A percentile compares a stretch with the other conserved stretches of the same genome.
Evolutionary conservation across 2,888 invertebrate genomes (phyloP).

Genomic region (Melanotus villosus): DNA sequence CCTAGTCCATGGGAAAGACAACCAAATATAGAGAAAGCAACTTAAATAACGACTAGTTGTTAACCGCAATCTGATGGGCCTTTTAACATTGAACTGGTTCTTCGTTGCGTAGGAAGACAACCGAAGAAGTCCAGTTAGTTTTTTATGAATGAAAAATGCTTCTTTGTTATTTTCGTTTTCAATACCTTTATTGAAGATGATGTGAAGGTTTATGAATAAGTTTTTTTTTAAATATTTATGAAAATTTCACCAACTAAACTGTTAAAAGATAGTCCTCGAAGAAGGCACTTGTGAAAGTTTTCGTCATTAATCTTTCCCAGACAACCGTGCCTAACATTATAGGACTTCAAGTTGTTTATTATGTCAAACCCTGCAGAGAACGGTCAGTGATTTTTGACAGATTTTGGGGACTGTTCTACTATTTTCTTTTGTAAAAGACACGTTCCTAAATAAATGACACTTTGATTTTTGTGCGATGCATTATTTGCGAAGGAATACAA

Average conservation of each 20-base stretch:
- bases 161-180: not conserved
- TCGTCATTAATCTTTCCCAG: not conserved
- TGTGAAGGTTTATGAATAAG: no score
- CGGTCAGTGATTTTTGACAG: conserved; percentile 1
- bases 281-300: no score
- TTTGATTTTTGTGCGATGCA: no score
- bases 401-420: not conserved
- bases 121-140: not conserved
- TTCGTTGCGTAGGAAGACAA: conserved; percentile 31
- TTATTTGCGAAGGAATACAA: no score
- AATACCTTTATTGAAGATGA: no score
- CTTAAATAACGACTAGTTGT: conserved; percentile 14
- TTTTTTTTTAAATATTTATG: no score
- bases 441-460: conserved; percentile 1
- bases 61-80: conserved; percentile 24
- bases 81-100: conserved; percentile 43
- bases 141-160: conserved; percentile 12
- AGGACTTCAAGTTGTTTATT: conserved; percentile 9
- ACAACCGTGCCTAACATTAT: not conserved
- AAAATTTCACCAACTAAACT: no score
- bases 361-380: not conserved
- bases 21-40: conserved; percentile 58
- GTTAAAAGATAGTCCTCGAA: no score
- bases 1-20: conserved; percentile 60
- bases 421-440: conserved; percentile 1